These are phyloP conservation scores for Hylaea fasciaria DNA, from an alignment of 2,888 invertebrate genomes.

Conservation along the genomic window DNA sequence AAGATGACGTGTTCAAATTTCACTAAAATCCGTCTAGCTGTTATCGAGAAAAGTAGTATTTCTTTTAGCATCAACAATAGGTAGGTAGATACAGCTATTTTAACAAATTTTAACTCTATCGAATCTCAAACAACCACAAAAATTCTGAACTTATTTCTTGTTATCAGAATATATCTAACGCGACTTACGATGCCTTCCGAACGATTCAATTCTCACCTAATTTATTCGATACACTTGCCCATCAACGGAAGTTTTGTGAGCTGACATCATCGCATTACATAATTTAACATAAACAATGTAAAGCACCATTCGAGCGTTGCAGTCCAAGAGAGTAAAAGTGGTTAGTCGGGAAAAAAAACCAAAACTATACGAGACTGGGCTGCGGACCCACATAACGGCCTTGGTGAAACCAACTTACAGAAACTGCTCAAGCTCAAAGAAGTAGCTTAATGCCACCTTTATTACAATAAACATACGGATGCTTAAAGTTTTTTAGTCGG, in stretches of 20 bases:
- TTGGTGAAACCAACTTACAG: constrained; percentile 36
- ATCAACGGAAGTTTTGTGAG: constrained; percentile 15
- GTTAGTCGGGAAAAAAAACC: constrained; percentile 58
- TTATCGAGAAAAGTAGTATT: no score
- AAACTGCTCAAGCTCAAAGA: constrained; percentile 22
- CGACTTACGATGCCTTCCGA: constrained; percentile 4
- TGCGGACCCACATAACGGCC: constrained; percentile 49
- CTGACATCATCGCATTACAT: constrained; percentile 50
- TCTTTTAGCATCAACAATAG: no score
- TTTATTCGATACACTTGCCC: constrained; percentile 19
- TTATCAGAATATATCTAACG: background rate
- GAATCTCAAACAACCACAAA: background rate
- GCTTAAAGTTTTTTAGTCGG: background rate
- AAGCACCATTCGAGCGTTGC: constrained; percentile 50
- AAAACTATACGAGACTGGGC: constrained; percentile 42
- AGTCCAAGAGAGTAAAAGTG: constrained; percentile 72
- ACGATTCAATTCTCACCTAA: background rate
- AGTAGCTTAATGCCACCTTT: constrained; percentile 24
- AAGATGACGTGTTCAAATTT: no score
- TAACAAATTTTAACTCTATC: no score
- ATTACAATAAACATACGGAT: constrained; percentile 23
- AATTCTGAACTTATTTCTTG: background rate
- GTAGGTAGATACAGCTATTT: no score
- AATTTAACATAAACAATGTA: constrained; percentile 55
- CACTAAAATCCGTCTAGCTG: no score